These are phyloP conservation scores for Stenodema calcarata DNA, from an alignment of 2,888 invertebrate species.

Conservation along the genomic window DNA sequence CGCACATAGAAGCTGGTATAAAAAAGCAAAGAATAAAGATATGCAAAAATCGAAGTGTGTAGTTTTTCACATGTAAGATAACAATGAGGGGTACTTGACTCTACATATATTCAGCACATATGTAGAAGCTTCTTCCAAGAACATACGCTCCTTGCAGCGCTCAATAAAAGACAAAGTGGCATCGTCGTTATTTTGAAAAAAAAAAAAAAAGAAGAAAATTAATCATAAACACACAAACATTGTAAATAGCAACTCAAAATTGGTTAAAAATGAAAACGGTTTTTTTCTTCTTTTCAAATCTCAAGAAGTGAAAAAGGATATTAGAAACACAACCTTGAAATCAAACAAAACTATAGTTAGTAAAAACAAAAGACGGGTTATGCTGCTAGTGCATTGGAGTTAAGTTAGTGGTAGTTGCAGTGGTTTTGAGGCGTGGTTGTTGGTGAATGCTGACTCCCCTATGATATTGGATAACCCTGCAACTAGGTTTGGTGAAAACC, in stretches of 20 bases:
- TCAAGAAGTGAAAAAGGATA: constrained; percentile 14
- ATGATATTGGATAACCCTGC: constrained; percentile 67
- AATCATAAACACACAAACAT: neutral
- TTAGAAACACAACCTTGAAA: constrained; percentile 1
- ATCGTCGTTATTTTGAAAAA: constrained; percentile 29
- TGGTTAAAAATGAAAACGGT: neutral
- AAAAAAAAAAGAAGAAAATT: constrained; percentile 23
- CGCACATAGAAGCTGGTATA: constrained; percentile 55
- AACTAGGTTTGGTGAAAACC: constrained; percentile 60
- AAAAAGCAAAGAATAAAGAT: constrained; percentile 33
- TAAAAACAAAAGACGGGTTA: constrained; percentile 48
- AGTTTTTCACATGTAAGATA: neutral
- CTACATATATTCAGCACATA: constrained; percentile 35
- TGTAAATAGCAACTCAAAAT: neutral
- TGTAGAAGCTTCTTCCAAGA: constrained; percentile 17
- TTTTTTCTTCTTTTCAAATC: neutral
- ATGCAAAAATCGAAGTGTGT: neutral
- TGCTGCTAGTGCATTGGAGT: constrained; percentile 52
- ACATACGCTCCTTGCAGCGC: neutral
- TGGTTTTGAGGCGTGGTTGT: constrained; percentile 57
- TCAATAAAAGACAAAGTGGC: neutral
- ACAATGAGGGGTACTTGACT: constrained; percentile 36
- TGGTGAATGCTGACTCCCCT: constrained; percentile 43
- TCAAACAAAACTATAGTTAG: constrained; percentile 23
- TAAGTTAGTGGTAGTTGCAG: constrained; percentile 59